A percentile compares a stretch with the other conserved stretches of the same genome.
Evolutionary conservation across 2,797 vertebrate genomes (phyloP).

Genomic region (Neomorphus geoffroyi): DNA sequence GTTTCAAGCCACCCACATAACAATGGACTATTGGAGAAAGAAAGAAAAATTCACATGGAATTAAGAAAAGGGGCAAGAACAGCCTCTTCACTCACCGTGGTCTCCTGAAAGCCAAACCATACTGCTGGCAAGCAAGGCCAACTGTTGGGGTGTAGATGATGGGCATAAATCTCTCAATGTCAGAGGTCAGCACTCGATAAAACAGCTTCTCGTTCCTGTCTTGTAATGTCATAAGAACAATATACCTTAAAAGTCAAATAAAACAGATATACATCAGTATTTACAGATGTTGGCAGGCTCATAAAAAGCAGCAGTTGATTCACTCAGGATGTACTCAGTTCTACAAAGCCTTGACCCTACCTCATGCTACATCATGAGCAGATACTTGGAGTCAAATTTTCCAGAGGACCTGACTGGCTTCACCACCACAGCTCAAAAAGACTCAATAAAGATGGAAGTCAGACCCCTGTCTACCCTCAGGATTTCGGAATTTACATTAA

Average conservation of each 20-base stretch:
- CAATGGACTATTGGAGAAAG: background rate
- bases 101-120: constrained; percentile 94
- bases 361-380: background rate
- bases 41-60: background rate
- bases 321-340: background rate
- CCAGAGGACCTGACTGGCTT: background rate
- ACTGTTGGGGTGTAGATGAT: constrained; percentile 97
- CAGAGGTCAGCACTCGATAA: constrained; percentile 92
- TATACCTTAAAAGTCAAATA: constrained; percentile 83
- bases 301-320: background rate
- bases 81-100: constrained; percentile 85
- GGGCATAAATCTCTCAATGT: constrained; percentile 96
- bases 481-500: background rate
- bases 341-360: background rate
- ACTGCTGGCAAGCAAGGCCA: constrained; percentile 96
- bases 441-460: background rate
- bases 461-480: background rate
- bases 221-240: constrained; percentile 96
- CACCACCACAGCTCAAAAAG: background rate
- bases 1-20: constrained; percentile 31
- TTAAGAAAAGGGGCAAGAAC: background rate
- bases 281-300: background rate
- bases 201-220: constrained; percentile 99
- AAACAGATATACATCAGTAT: background rate
- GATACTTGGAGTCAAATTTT: background rate